A percentile compares a stretch with the other conserved stretches of the same genome.
Conservation (phyloP, 1,140 invertebrate genomes). For the Drosophila pseudoobscura region DNA sequence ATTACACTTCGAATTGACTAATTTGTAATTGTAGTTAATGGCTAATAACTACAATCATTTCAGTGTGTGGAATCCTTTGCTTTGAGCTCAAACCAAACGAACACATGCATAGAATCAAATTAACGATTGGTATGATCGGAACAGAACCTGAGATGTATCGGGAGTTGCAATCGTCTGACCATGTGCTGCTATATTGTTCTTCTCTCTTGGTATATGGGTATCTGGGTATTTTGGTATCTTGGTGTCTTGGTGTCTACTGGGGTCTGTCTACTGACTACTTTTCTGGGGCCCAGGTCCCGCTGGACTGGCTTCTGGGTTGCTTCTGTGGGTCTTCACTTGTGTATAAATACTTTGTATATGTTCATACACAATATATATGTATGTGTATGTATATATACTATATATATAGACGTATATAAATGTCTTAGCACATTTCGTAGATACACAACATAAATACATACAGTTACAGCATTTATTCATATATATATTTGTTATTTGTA, state of each 20-base stretch:
- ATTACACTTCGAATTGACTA: slow-evolving; percentile 78
- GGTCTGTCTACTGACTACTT: slow-evolving; percentile 3
- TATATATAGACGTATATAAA: slow-evolving; percentile 77
- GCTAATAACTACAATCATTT: slow-evolving; percentile 62
- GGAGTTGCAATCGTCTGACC: slow-evolving; percentile 15
- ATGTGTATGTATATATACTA: slow-evolving; percentile 53
- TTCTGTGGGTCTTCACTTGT: slow-evolving; percentile 36
- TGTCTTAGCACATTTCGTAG: slow-evolving; percentile 76
- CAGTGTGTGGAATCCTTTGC: slow-evolving; percentile 29
- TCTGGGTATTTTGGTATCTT: no score
- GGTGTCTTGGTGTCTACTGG: slow-evolving; percentile 1
- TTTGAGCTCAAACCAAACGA: slow-evolving; percentile 33
- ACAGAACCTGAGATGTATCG: slow-evolving; percentile 32
- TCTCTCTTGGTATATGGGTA: not conserved
- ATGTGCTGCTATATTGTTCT: not conserved
- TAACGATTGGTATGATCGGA: slow-evolving; percentile 22
- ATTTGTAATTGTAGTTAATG: slow-evolving; percentile 72
- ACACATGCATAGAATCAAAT: slow-evolving; percentile 21
- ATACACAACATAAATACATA: slow-evolving; percentile 81
- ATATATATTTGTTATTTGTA: slow-evolving; percentile 35
- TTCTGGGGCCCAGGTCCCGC: not conserved
- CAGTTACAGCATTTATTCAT: slow-evolving; percentile 44
- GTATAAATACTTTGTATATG: slow-evolving; percentile 62
- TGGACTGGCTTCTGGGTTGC: slow-evolving; percentile 1
- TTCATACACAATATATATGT: slow-evolving; percentile 58